These are phyloP conservation scores for Zaprionus africanus DNA, from an alignment of 1,140 invertebrate genomes.

Conservation along the genomic window DNA sequence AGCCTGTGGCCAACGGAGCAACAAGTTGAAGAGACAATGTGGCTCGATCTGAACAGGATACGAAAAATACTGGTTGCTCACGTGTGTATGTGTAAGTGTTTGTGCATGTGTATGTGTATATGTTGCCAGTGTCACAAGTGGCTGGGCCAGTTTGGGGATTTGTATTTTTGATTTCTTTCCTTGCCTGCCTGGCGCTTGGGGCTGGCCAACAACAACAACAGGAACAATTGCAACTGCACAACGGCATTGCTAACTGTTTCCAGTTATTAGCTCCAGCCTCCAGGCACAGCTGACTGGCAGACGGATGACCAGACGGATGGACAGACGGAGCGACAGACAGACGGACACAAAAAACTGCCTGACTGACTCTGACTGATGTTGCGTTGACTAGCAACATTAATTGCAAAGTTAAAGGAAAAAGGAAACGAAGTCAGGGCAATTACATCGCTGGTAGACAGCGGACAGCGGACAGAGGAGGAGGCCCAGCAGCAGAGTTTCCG, in stretches of 20 bases:
- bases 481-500: not conserved
- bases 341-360: not conserved
- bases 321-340: too few species aligned
- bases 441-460: not conserved
- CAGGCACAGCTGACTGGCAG: slow-evolving; percentile 4
- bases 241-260: slow-evolving; percentile 41
- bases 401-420: slow-evolving; percentile 48
- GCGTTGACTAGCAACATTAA: slow-evolving; percentile 33
- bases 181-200: slow-evolving; percentile 18
- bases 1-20: not conserved
- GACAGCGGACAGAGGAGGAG: slow-evolving; percentile 2
- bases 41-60: slow-evolving; percentile 8
- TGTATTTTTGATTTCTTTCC: slow-evolving; percentile 25
- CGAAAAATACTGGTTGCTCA: not conserved
- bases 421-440: slow-evolving; percentile 45
- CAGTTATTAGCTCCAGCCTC: slow-evolving; percentile 40
- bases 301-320: slow-evolving; percentile 4
- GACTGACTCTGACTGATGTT: not conserved
- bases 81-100: not conserved
- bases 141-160: slow-evolving; percentile 38
- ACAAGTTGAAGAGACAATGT: not conserved
- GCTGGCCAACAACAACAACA: slow-evolving; percentile 10
- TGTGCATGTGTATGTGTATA: not conserved
- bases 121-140: slow-evolving; percentile 6
- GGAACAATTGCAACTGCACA: slow-evolving; percentile 26